phyloP scores from a whole-genome alignment of 2,113 vertebrate species.

The Nannobrachium achirus region DNA sequence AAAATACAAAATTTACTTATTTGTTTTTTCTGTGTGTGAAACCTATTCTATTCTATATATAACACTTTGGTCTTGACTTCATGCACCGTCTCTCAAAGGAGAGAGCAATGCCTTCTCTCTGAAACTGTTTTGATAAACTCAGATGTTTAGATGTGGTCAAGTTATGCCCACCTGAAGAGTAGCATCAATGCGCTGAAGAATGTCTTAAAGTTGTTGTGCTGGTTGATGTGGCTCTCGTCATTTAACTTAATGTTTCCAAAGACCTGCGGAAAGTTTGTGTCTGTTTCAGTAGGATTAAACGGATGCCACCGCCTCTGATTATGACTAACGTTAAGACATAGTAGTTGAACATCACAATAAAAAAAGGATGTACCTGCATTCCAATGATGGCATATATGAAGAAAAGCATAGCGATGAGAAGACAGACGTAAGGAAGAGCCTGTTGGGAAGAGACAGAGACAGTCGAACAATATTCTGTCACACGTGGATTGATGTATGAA shows the following conservation, averaged over 20 bases:
- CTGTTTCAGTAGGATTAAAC: not conserved
- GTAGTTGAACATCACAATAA: not conserved
- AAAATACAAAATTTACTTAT: no score
- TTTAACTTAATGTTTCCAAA: conserved; percentile 98
- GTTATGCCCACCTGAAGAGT: conserved; percentile 90
- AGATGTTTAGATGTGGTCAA: not conserved
- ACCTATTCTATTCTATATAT: no score
- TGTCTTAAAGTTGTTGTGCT: conserved; percentile 98
- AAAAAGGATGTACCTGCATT: conserved; percentile 88
- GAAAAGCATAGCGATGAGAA: conserved; percentile 98
- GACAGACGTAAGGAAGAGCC: conserved; percentile 98
- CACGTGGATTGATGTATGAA: not conserved
- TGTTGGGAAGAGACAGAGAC: conserved; percentile 56
- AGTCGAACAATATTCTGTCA: not conserved
- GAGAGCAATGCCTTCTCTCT: no score
- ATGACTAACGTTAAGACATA: not conserved
- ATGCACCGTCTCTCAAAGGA: no score
- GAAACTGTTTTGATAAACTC: not conserved
- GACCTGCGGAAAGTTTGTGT: conserved; percentile 78
- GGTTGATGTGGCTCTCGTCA: conserved; percentile 96
- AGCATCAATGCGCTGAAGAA: conserved; percentile 97
- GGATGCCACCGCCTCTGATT: not conserved
- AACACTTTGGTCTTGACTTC: no score
- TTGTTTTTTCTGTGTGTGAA: no score
- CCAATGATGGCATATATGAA: conserved; percentile 99